Evolutionary conservation across 2,888 invertebrate genomes (phyloP).

Genomic region (Calephelis perditalis): DNA sequence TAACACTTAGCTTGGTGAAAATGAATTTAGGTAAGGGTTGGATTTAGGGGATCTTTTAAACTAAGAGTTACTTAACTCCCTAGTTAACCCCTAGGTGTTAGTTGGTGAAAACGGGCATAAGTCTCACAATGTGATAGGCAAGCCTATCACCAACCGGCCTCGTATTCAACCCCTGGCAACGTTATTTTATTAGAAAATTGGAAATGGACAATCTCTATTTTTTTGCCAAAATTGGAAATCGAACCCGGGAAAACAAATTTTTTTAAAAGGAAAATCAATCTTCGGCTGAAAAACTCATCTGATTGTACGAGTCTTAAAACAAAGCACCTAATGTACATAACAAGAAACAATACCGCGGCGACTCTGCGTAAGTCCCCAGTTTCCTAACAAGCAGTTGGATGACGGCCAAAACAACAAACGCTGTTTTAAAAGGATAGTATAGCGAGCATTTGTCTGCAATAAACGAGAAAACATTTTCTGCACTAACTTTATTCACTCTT

Average conservation of each 20-base stretch:
- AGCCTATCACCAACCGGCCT: too few species aligned
- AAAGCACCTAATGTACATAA: conserved; percentile 42
- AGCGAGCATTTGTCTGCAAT: conserved; percentile 14
- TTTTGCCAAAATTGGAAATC: too few species aligned
- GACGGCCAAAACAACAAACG: conserved; percentile 60
- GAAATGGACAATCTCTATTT: too few species aligned
- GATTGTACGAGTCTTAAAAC: conserved; percentile 14
- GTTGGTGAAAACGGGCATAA: too few species aligned
- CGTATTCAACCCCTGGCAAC: too few species aligned
- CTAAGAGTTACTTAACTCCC: too few species aligned
- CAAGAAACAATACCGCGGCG: conserved; percentile 52
- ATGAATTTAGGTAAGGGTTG: too few species aligned
- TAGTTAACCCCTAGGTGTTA: too few species aligned
- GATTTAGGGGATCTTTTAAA: too few species aligned
- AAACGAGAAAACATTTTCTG: conserved; percentile 16
- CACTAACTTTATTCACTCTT: conserved; percentile 1
- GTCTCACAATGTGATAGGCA: too few species aligned
- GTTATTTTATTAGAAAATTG: too few species aligned
- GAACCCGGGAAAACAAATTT: neutral
- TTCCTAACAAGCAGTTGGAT: conserved; percentile 71
- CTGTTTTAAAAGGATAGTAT: conserved; percentile 35
- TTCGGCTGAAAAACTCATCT: conserved; percentile 13
- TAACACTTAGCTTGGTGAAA: too few species aligned
- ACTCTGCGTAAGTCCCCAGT: conserved; percentile 53
- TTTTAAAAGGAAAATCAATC: neutral